Evolutionary conservation across 2,888 invertebrate species (phyloP), one percentile per base, ranked within the genome.

Genomic region (Thecocarcelia acutangulata): DNA sequence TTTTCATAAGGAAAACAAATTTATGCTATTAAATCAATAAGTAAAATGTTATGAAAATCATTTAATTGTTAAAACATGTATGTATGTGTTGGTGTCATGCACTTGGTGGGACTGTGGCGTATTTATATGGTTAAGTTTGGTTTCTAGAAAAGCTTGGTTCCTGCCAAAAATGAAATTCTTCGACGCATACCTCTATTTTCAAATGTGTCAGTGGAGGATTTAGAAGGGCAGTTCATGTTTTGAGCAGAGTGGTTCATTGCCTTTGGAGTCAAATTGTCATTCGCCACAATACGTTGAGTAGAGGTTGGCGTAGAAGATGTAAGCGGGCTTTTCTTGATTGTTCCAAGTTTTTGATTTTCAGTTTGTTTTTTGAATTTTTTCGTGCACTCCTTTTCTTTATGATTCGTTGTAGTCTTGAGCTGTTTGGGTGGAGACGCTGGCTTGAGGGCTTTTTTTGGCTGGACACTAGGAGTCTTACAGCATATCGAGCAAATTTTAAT

Each of bases 401-500:
- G 59, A n/a, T 17, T 33, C 3, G 52, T 1, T 40, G 21, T 3
- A 69, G 46, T 68, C 12, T 58, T 19, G 12, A 63, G 24, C 44
- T 74, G 33, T 44, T 68, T 70, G 13, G 48, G 50, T 21, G 66
- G 74, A 13, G 74, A 48, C 21, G 33, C 44, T 5, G 56, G 37
- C 52, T 69, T 79, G 0, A 9, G 5, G 0, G 66, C 11, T 33
- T 66, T 59, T 44, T 59, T 81, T 13, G 90, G 89, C 0, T 85
- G 76, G 24, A 85, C 88, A 12, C 92, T 92, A 0, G 94, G 93
- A 0, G 97, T 97, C 88, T 97, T 96, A 87, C 97, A 97, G 88
- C 97, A 97, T 64, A 97, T 94, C 13, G 93, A 92, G 88, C 97
- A 97, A 46, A 97, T 95, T 85, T 94, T 94, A 0, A 94, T 93